Base-by-base conservation (phyloP, 2,113 vertebrate genomes). In the Stegastes partitus region DNA sequence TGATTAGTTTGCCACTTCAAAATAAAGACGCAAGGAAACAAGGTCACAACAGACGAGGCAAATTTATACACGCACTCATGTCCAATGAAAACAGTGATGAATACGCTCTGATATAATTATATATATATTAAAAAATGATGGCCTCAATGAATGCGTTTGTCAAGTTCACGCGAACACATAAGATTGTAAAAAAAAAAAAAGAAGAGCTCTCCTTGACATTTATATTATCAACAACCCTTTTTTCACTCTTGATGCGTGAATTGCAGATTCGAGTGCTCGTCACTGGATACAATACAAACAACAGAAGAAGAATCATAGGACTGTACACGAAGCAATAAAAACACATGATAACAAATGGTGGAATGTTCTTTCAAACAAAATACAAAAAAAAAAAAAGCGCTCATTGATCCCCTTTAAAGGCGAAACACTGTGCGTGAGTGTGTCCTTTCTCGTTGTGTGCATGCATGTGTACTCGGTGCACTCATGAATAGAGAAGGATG, bases 401-500 rank as follows among this genome's bases (percentile, higher is more conserved):
- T 75, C 63, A 89, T 82, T 84, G 90, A 90, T 90, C 77, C 75
- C 44, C 57, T 86, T 74, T 87, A 84, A 86, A 83, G 82, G 81
- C 80, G 75, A 50, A 14, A 44, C 54, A 59, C 67, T 79, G 67
- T 75, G 76, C 37, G 51, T n/a, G 67, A 68, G 73, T 71, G 79
- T 75, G 81, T 83, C 65, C 77, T 83, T 89, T 79, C 77, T 81
- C 74, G n/a, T 77, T 45, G 77, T 64, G 75, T 68, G 78, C 56
- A 21, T 73, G 83, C 77, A 85, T 77, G 62, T 88, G 79, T 80
- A 69, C 75, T 70, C 50, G 4, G 74, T 50, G 59, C 65, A 12
- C 77, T 83, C 58, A 16, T 90, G 90, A 92, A 90, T 75, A 88
- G 89, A 84, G 71, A 73, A 85, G 73, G 86, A 91, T 91, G 77